Conservation (phyloP, 2,797 vertebrate genomes). For the Staurois parvus region DNA sequence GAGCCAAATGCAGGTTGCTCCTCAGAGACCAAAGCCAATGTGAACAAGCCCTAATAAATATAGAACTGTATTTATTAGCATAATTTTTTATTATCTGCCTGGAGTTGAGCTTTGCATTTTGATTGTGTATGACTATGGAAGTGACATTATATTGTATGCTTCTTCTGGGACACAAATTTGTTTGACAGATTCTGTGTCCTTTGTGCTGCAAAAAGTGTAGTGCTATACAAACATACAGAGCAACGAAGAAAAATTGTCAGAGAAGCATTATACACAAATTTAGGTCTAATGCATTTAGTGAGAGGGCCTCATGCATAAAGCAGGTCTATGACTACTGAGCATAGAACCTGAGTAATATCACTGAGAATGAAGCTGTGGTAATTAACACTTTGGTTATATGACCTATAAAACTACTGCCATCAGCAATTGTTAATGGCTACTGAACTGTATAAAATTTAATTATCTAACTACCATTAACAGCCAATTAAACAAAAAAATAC, state of each 20-base stretch:
- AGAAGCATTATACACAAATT: background rate
- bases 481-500: conserved; percentile 34
- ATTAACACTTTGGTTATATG: conserved; percentile 21
- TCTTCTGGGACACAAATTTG: too few species aligned
- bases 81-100: too few species aligned
- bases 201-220: too few species aligned
- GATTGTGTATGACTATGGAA: too few species aligned
- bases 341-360: conserved; percentile 17
- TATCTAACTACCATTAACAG: conserved; percentile 24
- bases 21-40: too few species aligned
- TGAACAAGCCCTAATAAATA: too few species aligned
- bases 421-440: conserved; percentile 34
- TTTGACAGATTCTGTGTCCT: too few species aligned
- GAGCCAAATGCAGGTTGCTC: too few species aligned
- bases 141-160: too few species aligned
- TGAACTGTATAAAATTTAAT: conserved; percentile 28
- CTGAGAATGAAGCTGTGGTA: background rate
- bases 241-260: too few species aligned
- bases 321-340: background rate
- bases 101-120: too few species aligned
- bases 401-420: conserved; percentile 29
- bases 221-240: background rate
- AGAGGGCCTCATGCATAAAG: background rate
- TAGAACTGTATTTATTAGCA: too few species aligned
- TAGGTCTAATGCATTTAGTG: background rate